Evolutionary conservation across 2,888 invertebrate species (phyloP), one percentile per base, ranked within the genome.

Genomic region (Pocota personata): DNA sequence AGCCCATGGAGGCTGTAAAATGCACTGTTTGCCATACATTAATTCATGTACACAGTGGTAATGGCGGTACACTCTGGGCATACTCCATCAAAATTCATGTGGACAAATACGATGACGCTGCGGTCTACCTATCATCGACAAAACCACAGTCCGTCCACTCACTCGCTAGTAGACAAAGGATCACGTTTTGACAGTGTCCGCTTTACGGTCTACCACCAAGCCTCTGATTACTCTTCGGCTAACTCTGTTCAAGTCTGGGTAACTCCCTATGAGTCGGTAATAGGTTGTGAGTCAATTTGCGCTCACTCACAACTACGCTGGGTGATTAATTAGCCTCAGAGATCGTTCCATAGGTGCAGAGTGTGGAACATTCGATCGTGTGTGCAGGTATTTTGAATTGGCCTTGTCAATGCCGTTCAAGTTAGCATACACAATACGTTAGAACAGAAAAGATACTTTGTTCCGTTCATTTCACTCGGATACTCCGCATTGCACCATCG

Each of bases 351-450:
- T 35, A 69, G 76, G 80, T 50, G 75, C 62, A 62, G 16, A 50
- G 30, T 40, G 73, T 58, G 55, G 40, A 69, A 55, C 37, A 57
- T 16, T 79, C 57, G 21, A n/a, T 32, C 16, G 35, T 52, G 10
- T 40, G 35, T 16, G n/a, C n/a, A 32, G 32, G 32, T 27, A 27
- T 30, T 30, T 21, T 43, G 71, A 52, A 58, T 50, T 84, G 84
- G 84, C 84, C 84, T 84, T 84, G 80, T 84, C 84, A 84, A 84
- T 84, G 84, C 80, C 84, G 84, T 80, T 79, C 40, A 48, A 67
- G 35, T 24, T 60, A 30, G 57, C 52, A 10, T 10, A 12, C 32
- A 62, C 27, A n/a, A n/a, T n/a, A 40, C 10, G 24, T 52, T 55
- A 55, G 73, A 80, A 80, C 75, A 62, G 35, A 52, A 71, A 67